These are phyloP conservation scores for Ciona savignyi DNA, from an alignment of 23 tunicate genomes.

Conservation along the genomic window DNA sequence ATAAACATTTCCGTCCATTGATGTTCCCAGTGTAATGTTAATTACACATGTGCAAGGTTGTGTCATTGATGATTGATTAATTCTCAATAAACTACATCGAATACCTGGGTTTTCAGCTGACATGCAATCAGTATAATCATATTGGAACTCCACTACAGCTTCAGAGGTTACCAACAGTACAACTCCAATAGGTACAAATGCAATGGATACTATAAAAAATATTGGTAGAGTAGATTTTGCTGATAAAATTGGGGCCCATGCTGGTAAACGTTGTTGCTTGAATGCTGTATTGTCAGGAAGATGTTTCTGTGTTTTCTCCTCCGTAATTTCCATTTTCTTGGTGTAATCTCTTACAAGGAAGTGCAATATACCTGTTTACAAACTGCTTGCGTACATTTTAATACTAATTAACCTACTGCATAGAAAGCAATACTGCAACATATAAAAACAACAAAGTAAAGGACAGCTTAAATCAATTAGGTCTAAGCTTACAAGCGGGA, in stretches of 20 bases:
- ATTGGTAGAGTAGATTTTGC: constrained; percentile 77
- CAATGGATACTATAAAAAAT: constrained; percentile 49
- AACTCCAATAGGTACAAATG: constrained; percentile 87
- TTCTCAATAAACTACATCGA: constrained; percentile 18
- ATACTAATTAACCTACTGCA: background rate
- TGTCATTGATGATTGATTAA: constrained; percentile 25
- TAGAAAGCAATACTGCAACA: background rate
- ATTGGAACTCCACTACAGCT: constrained; percentile 31
- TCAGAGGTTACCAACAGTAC: constrained; percentile 66
- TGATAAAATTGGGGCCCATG: constrained; percentile 86
- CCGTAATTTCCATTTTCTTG: background rate
- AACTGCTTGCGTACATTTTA: too few species aligned
- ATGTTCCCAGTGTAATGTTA: constrained; percentile 15
- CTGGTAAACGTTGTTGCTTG: constrained; percentile 95
- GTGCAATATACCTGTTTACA: too few species aligned
- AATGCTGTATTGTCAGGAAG: constrained; percentile 97
- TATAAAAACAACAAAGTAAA: too few species aligned
- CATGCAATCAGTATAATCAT: constrained; percentile 69
- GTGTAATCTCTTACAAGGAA: too few species aligned
- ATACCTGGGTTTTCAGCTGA: constrained; percentile 17
- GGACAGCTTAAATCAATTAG: too few species aligned
- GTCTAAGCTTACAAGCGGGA: too few species aligned
- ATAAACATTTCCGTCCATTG: constrained; percentile 44
- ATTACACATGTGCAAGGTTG: constrained; percentile 40
- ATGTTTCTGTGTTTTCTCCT: background rate